Percentiles rank a stretch among this genome's conserved stretches.
Conservation (phyloP, 2,888 invertebrate genomes). For the Lottia gigantea region DNA sequence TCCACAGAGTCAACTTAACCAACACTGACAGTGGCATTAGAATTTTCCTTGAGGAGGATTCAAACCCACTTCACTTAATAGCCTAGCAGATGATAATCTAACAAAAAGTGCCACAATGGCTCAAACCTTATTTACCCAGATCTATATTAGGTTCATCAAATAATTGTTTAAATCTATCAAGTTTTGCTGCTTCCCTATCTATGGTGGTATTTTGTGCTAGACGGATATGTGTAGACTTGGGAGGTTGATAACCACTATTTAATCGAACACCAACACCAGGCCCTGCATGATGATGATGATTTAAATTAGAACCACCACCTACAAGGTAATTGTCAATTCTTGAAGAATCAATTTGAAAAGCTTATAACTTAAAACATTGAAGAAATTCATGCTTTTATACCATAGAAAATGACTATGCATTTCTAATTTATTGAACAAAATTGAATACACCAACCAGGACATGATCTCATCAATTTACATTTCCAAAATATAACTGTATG, state of each 20-base stretch:
- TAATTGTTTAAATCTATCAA: conserved; percentile 86
- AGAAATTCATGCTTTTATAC: too few species aligned
- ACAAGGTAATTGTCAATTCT: not conserved
- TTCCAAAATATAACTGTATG: too few species aligned
- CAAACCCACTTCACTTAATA: too few species aligned
- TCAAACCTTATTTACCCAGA: conserved; percentile 69
- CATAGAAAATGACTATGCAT: too few species aligned
- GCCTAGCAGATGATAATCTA: too few species aligned
- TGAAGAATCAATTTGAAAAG: not conserved
- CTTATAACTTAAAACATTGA: too few species aligned
- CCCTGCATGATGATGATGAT: conserved; percentile 45
- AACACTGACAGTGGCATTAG: not conserved
- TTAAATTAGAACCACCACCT: not conserved
- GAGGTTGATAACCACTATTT: conserved; percentile 52
- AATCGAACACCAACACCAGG: conserved; percentile 67
- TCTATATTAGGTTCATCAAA: conserved; percentile 82
- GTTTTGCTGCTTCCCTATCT: conserved; percentile 75
- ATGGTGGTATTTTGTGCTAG: conserved; percentile 48
- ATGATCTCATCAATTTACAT: too few species aligned
- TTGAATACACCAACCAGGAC: too few species aligned
- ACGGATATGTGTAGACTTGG: conserved; percentile 52
- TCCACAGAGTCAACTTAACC: too few species aligned
- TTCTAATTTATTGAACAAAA: too few species aligned
- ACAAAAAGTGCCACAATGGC: not conserved
- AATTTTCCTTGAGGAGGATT: not conserved